These are phyloP conservation scores for Mormoops blainvillei DNA, from an alignment of 2,113 vertebrate genomes.

Conservation along the genomic window DNA sequence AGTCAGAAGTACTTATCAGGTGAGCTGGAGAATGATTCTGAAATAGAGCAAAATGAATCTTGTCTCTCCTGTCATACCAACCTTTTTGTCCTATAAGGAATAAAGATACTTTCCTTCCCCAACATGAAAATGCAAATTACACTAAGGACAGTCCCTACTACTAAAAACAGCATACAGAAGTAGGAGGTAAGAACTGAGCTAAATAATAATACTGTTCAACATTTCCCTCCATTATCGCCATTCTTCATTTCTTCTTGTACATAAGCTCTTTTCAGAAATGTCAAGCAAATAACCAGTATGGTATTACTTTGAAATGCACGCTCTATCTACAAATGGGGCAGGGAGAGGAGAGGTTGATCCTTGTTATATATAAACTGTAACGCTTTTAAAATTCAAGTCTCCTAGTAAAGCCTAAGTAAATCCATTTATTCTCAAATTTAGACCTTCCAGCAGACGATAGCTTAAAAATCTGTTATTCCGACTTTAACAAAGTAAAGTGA, in stretches of 20 bases:
- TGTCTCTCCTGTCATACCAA: background rate
- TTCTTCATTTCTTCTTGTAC: conserved; percentile 15
- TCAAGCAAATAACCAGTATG: conserved; percentile 34
- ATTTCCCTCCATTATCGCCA: background rate
- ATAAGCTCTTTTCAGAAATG: conserved; percentile 35
- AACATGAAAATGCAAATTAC: background rate
- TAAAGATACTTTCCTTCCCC: background rate
- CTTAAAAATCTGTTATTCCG: conserved; percentile 41
- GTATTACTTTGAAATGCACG: conserved; percentile 9
- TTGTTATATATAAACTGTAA: conserved; percentile 53
- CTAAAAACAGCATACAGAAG: background rate
- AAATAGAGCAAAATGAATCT: background rate
- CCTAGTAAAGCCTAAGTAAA: conserved; percentile 48
- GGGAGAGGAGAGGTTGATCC: background rate
- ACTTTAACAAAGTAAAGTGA: conserved; percentile 33
- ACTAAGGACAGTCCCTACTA: background rate
- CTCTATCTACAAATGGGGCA: conserved; percentile 32
- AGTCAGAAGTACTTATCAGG: background rate
- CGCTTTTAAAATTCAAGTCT: conserved; percentile 38
- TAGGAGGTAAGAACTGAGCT: background rate
- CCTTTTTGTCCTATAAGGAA: background rate
- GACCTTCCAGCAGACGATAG: conserved; percentile 10
- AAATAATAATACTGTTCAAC: background rate
- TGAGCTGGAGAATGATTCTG: background rate
- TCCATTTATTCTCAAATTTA: conserved; percentile 50